Conservation (phyloP, 2,797 vertebrate species). For the Melopsittacus undulatus region DNA sequence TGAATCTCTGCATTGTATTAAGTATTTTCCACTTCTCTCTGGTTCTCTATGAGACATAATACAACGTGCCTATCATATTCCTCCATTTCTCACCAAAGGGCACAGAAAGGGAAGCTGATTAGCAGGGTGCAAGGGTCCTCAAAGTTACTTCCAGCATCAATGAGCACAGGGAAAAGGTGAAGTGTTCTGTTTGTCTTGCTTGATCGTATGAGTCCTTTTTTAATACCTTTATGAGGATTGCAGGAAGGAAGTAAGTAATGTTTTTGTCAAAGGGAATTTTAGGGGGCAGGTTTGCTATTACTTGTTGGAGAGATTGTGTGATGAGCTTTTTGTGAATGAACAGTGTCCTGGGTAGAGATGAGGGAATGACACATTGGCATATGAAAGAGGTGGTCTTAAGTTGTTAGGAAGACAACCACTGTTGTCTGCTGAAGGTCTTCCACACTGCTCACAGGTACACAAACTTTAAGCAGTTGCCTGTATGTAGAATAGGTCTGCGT, state of each 20-base stretch:
- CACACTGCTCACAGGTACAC: neutral
- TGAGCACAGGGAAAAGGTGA: neutral
- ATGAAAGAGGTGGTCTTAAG: neutral
- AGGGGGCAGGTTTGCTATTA: neutral
- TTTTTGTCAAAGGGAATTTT: neutral
- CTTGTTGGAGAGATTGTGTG: neutral
- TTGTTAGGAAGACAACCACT: neutral
- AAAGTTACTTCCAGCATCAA: neutral
- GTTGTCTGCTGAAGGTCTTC: neutral
- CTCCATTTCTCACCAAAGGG: neutral
- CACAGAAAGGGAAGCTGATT: neutral
- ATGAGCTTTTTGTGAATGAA: neutral
- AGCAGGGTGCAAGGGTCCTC: neutral
- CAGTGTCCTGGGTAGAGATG: neutral
- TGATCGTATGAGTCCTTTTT: neutral
- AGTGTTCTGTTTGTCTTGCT: neutral
- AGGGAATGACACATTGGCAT: accelerated
- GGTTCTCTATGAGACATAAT: neutral
- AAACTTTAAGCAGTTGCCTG: neutral
- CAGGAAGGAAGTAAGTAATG: neutral
- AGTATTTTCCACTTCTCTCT: neutral
- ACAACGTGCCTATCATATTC: neutral
- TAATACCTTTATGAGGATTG: neutral
- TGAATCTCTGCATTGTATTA: slow-evolving; percentile 20
- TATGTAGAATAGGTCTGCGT: neutral